Base-by-base conservation (phyloP, 2,888 invertebrate genomes). In the Tuberolachnus salignus region DNA sequence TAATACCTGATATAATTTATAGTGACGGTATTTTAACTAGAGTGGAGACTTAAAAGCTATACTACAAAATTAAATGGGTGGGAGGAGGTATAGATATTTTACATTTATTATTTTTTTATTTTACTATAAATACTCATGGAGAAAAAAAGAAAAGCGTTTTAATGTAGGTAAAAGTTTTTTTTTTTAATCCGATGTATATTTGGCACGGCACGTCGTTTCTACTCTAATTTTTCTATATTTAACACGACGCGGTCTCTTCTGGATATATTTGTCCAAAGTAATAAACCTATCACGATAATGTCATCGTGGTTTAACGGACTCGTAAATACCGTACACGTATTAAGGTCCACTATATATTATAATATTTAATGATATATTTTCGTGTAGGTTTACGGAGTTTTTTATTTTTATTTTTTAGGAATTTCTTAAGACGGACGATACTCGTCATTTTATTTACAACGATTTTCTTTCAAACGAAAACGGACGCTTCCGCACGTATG, bases 221-320 rank as follows among this genome's bases (percentile, higher is more conserved):
- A n/a, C 23, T 57, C 4, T 55, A 75, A 66, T 66, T 66, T 26
- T 66, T 74, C 74, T 75, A 75, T 66, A 75, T 55, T 75, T 75
- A 75, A 75, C 74, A 75, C 4, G 21, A 59, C 11, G 19, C 19
- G 64, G 23, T 66, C 55, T 75, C 44, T 34, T n/a, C n/a, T 66
- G 13, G 44, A 66, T 66, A 66, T 66, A 75, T 49, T 63, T 73
- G 9, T 73, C 16, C 8, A 46, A 63, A 73, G 66, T 55, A 55
- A 75, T 75, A 75, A 75, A 75, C 74, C 53, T 66, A 75, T 75
- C 74, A 75, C 1, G 26, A 46, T 71, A 46, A 59, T 66, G 64
- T 55, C 26, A 44, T 55, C 26, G 23, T 14, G 46, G 19, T 66
- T 66, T 51, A 66, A 75, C 14, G 66, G 26, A 75, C 66, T 75